A percentile compares a stretch with the other conserved stretches of the same genome.
phyloP scores from a whole-genome alignment of 2,888 invertebrate genomes.

The Laothoe populi region DNA sequence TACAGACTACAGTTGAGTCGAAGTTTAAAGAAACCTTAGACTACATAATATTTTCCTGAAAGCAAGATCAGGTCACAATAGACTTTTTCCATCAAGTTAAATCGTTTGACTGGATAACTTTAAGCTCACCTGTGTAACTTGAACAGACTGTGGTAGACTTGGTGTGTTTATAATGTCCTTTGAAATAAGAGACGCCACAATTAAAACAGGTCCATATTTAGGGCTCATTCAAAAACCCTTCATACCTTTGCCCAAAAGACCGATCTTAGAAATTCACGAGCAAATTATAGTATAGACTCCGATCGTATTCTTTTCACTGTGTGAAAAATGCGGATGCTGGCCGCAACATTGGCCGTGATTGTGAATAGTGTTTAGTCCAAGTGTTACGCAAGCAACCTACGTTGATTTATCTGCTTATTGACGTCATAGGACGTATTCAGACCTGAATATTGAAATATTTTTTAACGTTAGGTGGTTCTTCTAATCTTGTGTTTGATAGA shows the following conservation, averaged over 20 bases:
- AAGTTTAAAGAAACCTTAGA: too few species aligned
- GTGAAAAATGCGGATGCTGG: slow-evolving; percentile 29
- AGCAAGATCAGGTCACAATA: too few species aligned
- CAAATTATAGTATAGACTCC: not conserved
- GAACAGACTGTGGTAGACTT: not conserved
- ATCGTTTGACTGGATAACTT: not conserved
- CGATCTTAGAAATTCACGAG: not conserved
- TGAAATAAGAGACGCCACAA: not conserved
- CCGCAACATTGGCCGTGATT: slow-evolving; percentile 52
- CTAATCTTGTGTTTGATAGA: too few species aligned
- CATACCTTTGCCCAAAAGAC: not conserved
- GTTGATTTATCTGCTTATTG: slow-evolving; percentile 50
- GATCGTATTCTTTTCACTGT: slow-evolving; percentile 2
- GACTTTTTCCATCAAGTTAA: too few species aligned
- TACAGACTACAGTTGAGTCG: too few species aligned
- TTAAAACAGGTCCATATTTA: not conserved
- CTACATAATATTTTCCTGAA: too few species aligned
- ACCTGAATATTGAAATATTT: not conserved
- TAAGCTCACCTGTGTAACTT: not conserved
- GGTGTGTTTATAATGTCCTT: not conserved
- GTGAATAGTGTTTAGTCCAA: slow-evolving; percentile 28
- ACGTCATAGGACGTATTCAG: slow-evolving; percentile 10
- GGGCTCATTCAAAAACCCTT: not conserved
- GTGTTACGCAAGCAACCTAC: slow-evolving; percentile 45
- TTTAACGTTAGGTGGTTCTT: too few species aligned